A percentile compares a stretch with the other conserved stretches of the same genome.
Conservation (phyloP, 2,113 vertebrate species). For the Phalacrocorax carbo region DNA sequence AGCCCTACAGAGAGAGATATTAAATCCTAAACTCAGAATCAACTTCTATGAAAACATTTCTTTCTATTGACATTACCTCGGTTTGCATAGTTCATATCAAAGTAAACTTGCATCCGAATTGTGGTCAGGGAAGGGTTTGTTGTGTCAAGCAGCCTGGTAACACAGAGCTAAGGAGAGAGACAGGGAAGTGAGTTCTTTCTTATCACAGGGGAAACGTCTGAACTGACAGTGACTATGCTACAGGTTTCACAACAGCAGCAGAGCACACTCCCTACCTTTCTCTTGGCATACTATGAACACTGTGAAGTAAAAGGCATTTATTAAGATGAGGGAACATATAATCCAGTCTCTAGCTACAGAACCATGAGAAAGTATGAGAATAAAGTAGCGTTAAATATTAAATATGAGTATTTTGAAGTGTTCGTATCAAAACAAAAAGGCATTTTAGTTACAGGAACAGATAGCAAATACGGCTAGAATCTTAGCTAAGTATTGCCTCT, state of each 20-base stretch:
- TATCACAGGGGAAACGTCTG: neutral
- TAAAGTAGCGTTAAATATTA: neutral
- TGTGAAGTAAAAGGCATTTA: neutral
- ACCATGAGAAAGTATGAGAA: neutral
- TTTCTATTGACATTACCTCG: slow-evolving; percentile 77
- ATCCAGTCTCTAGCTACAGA: neutral
- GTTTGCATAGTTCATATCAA: slow-evolving; percentile 87
- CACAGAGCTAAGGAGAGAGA: slow-evolving; percentile 81
- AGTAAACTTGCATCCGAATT: slow-evolving; percentile 96
- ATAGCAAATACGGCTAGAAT: neutral
- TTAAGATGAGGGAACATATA: neutral
- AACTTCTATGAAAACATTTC: neutral
- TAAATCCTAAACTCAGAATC: neutral
- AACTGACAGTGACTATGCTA: neutral
- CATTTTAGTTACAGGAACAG: neutral
- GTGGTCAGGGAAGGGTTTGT: slow-evolving; percentile 87
- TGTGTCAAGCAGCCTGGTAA: slow-evolving; percentile 80
- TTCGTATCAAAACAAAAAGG: neutral
- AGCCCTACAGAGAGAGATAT: neutral
- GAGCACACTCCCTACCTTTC: neutral
- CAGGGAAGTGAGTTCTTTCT: neutral
- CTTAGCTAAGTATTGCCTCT: neutral
- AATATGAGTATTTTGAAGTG: neutral
- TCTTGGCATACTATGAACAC: neutral
- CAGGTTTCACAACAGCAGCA: neutral